Conservation (phyloP, 2,888 invertebrate genomes). For the Eubasilissa splendida region DNA sequence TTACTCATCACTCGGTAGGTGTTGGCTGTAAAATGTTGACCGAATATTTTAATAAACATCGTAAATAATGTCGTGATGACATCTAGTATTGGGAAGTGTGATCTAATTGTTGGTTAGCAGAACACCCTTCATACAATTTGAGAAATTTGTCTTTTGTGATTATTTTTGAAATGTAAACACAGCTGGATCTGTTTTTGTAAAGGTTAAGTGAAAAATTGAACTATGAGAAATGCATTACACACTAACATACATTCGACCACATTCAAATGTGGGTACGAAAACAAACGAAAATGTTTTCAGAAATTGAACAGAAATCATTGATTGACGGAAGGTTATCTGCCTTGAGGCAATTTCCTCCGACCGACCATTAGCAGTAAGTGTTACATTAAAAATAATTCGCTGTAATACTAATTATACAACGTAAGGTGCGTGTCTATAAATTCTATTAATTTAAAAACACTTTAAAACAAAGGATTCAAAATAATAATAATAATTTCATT, state of each 20-base stretch:
- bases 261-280: no score
- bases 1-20: not conserved
- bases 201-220: slow-evolving; percentile 6
- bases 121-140: not conserved
- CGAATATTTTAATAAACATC: slow-evolving; percentile 24
- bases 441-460: not conserved
- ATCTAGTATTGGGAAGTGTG: slow-evolving; percentile 14
- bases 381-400: not conserved
- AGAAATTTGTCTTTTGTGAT: not conserved
- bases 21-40: not conserved
- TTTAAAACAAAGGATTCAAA: not conserved
- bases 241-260: no score
- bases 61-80: slow-evolving; percentile 16
- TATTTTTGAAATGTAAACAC: not conserved
- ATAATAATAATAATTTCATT: not conserved
- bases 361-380: not conserved
- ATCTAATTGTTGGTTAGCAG: not conserved
- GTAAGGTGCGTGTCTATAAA: not conserved
- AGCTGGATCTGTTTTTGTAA: not conserved
- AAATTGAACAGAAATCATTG: no score
- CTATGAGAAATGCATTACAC: not conserved
- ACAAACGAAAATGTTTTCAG: no score
- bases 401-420: not conserved
- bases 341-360: not conserved
- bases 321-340: not conserved